Percentiles rank a stretch among this genome's conserved stretches.
Evolutionary conservation across 2,888 invertebrate species (phyloP).

Genomic region (Ophraella communa): DNA sequence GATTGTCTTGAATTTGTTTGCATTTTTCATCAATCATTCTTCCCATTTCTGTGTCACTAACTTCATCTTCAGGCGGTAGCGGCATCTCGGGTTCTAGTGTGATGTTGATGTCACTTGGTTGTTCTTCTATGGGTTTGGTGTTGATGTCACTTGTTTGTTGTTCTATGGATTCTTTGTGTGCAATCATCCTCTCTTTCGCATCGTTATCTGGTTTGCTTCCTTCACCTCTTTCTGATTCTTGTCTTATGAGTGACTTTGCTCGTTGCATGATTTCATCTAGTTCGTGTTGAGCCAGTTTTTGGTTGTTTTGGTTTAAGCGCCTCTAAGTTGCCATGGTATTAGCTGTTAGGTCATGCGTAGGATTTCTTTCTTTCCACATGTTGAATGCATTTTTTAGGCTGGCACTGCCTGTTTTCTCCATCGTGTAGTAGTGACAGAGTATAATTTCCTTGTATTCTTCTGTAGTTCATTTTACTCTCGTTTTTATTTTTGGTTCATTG

Average conservation of each 20-base stretch:
- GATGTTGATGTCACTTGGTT: too few species aligned
- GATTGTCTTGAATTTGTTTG: too few species aligned
- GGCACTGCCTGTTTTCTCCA: neutral
- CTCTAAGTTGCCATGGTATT: neutral
- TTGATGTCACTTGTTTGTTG: too few species aligned
- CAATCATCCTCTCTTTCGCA: neutral
- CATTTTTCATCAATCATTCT: too few species aligned
- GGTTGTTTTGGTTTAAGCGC: neutral
- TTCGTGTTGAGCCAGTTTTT: neutral
- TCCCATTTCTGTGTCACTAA: too few species aligned
- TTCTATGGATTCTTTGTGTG: neutral
- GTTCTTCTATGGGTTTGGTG: too few species aligned
- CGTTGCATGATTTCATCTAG: too few species aligned
- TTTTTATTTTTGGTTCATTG: too few species aligned
- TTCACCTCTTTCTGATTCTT: neutral
- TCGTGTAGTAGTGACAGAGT: neutral
- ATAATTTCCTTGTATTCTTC: too few species aligned
- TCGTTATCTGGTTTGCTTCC: neutral
- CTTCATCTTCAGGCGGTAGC: too few species aligned
- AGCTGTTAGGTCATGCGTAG: neutral
- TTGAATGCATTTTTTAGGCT: slow-evolving; percentile 1
- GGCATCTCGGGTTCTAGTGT: too few species aligned
- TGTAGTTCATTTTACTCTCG: too few species aligned
- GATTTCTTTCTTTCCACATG: neutral
- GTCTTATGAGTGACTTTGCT: neutral